These are phyloP conservation scores for Trissonchulus latispiculum DNA, from an alignment of 2,888 invertebrate genomes.

Conservation along the genomic window DNA sequence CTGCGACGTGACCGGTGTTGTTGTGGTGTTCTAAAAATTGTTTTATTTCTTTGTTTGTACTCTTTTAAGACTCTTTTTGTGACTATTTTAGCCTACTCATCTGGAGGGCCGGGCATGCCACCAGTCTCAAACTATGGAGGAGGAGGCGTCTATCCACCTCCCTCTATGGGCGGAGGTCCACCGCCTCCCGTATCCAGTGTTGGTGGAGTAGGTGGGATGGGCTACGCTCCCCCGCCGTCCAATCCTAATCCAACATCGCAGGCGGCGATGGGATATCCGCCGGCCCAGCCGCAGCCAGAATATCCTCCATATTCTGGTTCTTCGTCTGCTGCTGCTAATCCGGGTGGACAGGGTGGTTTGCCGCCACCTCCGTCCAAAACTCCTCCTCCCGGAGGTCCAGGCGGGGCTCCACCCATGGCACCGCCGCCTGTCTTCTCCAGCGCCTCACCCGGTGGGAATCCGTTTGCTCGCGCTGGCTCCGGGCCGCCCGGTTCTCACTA, in stretches of 20 bases:
- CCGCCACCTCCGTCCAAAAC: constrained; percentile 17
- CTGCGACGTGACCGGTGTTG: too few relatives aligned
- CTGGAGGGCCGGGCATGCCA: too few relatives aligned
- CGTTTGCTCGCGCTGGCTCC: constrained; percentile 15
- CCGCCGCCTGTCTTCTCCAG: background rate
- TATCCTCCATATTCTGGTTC: background rate
- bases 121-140: too few relatives aligned
- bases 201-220: background rate
- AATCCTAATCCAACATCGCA: constrained; percentile 18
- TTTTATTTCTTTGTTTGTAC: too few relatives aligned
- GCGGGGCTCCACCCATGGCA: constrained; percentile 9
- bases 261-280: background rate
- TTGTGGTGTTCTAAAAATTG: too few relatives aligned
- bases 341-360: too few relatives aligned
- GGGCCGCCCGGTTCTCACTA: background rate
- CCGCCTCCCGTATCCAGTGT: background rate
- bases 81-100: too few relatives aligned
- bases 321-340: background rate
- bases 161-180: background rate
- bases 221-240: constrained; percentile 14
- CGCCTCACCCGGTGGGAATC: constrained; percentile 12
- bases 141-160: too few relatives aligned
- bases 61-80: too few relatives aligned
- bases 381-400: constrained; percentile 26
- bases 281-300: background rate